phyloP scores from a whole-genome alignment of 2,113 vertebrate genomes.

The Recurvirostra avosetta region DNA sequence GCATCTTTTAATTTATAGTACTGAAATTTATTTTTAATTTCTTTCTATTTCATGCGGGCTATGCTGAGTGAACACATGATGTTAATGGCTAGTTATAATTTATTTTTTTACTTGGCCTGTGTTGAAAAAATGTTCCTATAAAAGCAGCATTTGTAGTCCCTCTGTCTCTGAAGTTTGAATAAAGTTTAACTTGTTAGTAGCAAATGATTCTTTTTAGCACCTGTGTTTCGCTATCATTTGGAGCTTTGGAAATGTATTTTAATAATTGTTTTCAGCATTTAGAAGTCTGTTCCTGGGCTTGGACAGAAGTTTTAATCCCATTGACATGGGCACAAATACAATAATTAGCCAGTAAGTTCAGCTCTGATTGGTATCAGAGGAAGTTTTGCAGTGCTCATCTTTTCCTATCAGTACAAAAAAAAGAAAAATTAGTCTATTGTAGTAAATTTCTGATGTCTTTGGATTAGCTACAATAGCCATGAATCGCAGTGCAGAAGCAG shows the following conservation, averaged over 20 bases:
- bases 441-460: not conserved
- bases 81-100: not conserved
- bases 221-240: not conserved
- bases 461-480: not conserved
- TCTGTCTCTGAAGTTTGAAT: not conserved
- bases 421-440: not conserved
- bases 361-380: not conserved
- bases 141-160: not conserved
- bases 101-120: not conserved
- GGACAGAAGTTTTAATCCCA: not conserved
- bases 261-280: not conserved
- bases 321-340: not conserved
- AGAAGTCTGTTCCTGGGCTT: accelerated
- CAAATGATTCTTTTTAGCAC: not conserved
- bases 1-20: constrained; percentile 62
- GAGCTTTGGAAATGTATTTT: not conserved
- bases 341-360: not conserved
- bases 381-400: not conserved
- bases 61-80: constrained; percentile 42
- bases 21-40: constrained; percentile 48
- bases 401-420: not conserved
- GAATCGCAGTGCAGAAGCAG: not conserved
- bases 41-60: constrained; percentile 75
- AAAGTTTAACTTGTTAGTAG: not conserved
- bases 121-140: not conserved